These are phyloP conservation scores for Karalla daura DNA, from an alignment of 2,797 vertebrate species.

Conservation along the genomic window DNA sequence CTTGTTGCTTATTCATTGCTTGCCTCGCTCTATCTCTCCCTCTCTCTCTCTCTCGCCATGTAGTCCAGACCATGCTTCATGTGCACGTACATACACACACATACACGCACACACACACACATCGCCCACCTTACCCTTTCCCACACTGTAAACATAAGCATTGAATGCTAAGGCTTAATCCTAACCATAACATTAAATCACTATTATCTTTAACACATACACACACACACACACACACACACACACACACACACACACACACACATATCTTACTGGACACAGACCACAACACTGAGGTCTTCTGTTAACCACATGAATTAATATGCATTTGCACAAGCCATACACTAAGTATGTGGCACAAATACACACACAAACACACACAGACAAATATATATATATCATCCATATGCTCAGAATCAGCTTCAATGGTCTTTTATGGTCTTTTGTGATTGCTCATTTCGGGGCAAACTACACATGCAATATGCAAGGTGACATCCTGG, in stretches of 20 bases:
- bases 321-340: conserved; percentile 9
- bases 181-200: no score
- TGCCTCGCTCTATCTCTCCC: conserved; percentile 22
- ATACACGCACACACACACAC: conserved; percentile 1
- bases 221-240: conserved; percentile 20
- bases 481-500: no score
- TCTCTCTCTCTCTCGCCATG: conserved; percentile 25
- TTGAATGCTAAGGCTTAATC: no score
- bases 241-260: conserved; percentile 3
- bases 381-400: not conserved
- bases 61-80: conserved; percentile 8
- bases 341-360: not conserved
- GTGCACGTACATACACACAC: conserved; percentile 19
- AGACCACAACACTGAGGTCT: conserved; percentile 9
- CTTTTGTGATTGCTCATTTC: no score
- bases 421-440: no score
- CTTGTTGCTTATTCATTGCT: conserved; percentile 17
- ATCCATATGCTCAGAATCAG: not conserved
- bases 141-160: no score
- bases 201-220: no score
- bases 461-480: no score
- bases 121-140: no score
- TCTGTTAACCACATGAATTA: conserved; percentile 12
- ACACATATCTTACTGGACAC: not conserved
- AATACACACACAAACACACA: not conserved